Conservation (phyloP, 2,113 vertebrate genomes). For the Ailuropoda melanoleuca region DNA sequence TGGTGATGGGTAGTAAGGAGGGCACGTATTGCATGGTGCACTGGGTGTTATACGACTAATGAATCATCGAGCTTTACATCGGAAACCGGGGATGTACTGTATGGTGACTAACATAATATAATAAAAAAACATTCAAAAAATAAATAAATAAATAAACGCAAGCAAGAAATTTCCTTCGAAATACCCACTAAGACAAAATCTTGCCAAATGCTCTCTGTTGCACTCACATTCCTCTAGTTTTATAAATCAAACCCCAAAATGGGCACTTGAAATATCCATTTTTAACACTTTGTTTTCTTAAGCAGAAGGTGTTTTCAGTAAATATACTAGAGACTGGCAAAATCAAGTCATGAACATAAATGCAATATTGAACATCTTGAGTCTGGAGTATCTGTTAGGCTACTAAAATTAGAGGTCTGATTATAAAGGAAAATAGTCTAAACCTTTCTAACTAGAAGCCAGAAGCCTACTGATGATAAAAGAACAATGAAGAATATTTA, state of each 20-base stretch:
- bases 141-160: too few relatives aligned
- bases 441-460: background rate
- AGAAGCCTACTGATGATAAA: background rate
- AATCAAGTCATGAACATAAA: background rate
- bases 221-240: background rate
- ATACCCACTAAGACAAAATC: background rate
- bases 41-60: too few relatives aligned
- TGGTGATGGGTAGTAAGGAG: too few relatives aligned
- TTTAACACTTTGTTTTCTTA: background rate
- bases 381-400: background rate
- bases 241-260: conserved; percentile 22
- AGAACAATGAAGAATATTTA: conserved; percentile 1
- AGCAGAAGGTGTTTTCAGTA: background rate
- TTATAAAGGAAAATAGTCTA: background rate
- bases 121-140: too few relatives aligned
- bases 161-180: background rate
- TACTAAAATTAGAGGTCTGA: background rate
- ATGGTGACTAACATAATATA: too few relatives aligned
- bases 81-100: too few relatives aligned
- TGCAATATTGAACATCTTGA: background rate
- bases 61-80: too few relatives aligned
- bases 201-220: background rate
- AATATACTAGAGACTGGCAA: background rate
- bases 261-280: background rate
- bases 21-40: too few relatives aligned